Conservation (phyloP, 2,888 invertebrate genomes). For the Plagodis pulveraria region DNA sequence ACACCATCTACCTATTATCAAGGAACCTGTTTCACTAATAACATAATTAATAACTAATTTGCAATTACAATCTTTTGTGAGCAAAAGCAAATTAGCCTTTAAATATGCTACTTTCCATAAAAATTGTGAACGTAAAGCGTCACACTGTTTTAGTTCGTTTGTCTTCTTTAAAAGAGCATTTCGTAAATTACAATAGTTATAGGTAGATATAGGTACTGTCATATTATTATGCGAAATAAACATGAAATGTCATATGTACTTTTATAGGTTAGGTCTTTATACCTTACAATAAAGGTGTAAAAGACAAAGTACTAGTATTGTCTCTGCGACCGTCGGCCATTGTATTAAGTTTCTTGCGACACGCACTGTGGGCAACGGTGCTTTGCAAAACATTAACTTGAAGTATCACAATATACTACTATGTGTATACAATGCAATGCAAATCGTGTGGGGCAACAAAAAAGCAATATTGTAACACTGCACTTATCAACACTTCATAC, state of each 20-base stretch:
- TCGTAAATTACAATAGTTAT: too few species aligned
- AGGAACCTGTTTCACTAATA: not conserved
- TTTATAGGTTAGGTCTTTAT: not conserved
- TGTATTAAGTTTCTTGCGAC: conserved; percentile 70
- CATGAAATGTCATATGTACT: not conserved
- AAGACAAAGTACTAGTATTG: conserved; percentile 55
- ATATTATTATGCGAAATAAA: too few species aligned
- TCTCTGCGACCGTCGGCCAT: conserved; percentile 63
- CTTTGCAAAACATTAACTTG: conserved; percentile 63
- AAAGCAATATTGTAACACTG: not conserved
- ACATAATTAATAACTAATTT: conserved; percentile 17
- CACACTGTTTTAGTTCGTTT: too few species aligned
- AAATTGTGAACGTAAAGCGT: too few species aligned
- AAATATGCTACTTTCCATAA: too few species aligned
- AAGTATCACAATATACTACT: conserved; percentile 18
- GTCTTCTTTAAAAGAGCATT: too few species aligned
- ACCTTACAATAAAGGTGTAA: conserved; percentile 4
- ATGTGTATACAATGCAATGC: not conserved
- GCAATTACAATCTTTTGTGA: conserved; percentile 5
- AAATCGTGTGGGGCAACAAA: not conserved
- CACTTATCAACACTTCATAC: too few species aligned
- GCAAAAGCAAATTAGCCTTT: too few species aligned
- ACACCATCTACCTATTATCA: too few species aligned
- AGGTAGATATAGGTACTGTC: too few species aligned
- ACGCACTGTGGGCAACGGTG: conserved; percentile 60